These are phyloP conservation scores for Notiomystis cincta DNA, from an alignment of 2,113 vertebrate genomes.

Conservation along the genomic window DNA sequence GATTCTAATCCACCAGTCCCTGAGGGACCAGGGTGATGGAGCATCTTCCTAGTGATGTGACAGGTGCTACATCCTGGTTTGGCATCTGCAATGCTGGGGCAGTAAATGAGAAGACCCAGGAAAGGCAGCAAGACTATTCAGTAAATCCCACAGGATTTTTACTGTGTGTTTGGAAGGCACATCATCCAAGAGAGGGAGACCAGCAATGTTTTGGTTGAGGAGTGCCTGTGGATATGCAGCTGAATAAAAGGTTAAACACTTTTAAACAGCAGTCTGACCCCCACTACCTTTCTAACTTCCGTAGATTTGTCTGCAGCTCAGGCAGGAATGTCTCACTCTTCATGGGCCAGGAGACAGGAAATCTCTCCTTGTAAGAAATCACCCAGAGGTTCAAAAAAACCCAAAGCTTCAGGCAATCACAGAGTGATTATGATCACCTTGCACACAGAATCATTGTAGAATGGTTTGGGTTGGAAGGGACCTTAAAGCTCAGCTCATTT, in stretches of 20 bases:
- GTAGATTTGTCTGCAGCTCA: neutral
- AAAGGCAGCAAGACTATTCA: neutral
- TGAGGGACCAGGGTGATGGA: neutral
- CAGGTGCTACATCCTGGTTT: neutral
- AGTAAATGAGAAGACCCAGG: neutral
- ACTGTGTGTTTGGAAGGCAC: neutral
- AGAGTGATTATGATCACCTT: neutral
- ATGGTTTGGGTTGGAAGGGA: neutral
- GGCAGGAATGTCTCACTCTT: neutral
- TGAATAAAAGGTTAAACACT: neutral
- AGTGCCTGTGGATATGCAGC: neutral
- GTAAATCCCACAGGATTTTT: neutral
- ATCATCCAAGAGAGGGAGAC: neutral
- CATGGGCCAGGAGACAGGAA: neutral
- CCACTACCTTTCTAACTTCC: neutral
- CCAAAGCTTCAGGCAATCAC: neutral
- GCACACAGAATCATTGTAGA: neutral
- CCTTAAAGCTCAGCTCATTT: neutral
- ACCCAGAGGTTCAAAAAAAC: neutral
- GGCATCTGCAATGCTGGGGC: fast-evolving
- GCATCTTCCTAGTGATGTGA: neutral
- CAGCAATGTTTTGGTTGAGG: neutral
- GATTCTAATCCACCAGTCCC: neutral
- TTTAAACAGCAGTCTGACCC: neutral
- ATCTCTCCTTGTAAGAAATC: neutral